phyloP scores from a whole-genome alignment of 2,888 invertebrate species.

The Ichneumon xanthorius region DNA sequence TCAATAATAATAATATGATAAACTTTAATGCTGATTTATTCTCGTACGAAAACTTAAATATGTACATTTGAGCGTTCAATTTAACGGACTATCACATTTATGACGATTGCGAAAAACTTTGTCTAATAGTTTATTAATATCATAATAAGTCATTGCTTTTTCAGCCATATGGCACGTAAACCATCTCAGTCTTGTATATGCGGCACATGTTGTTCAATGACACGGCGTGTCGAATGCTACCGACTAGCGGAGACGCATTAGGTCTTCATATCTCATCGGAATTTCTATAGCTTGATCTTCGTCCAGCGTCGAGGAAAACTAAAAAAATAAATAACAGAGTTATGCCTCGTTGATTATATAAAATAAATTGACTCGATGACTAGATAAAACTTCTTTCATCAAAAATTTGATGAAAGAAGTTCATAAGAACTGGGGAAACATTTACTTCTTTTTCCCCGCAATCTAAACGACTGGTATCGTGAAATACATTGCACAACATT shows the following conservation, averaged over 20 bases:
- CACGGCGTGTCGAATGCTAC: background rate
- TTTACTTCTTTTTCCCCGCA: background rate
- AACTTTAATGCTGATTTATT: constrained; percentile 46
- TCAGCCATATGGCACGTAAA: background rate
- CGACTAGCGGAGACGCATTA: background rate
- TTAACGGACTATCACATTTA: constrained; percentile 40
- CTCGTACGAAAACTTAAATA: constrained; percentile 27
- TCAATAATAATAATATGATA: background rate
- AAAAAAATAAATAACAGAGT: background rate
- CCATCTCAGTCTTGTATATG: background rate
- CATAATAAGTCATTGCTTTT: no score
- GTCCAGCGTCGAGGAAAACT: background rate
- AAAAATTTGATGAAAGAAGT: no score
- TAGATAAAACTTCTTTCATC: no score
- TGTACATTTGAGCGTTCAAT: constrained; percentile 36
- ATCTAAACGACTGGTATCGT: background rate
- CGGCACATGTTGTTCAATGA: background rate
- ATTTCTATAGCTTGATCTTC: background rate
- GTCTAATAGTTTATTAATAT: background rate
- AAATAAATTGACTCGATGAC: no score
- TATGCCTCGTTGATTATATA: background rate
- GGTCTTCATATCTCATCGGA: background rate
- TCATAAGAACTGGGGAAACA: no score
- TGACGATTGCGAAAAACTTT: background rate
- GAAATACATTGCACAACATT: background rate